Base-by-base conservation (phyloP, 2,888 invertebrate genomes). In the Ectobius pallidus region DNA sequence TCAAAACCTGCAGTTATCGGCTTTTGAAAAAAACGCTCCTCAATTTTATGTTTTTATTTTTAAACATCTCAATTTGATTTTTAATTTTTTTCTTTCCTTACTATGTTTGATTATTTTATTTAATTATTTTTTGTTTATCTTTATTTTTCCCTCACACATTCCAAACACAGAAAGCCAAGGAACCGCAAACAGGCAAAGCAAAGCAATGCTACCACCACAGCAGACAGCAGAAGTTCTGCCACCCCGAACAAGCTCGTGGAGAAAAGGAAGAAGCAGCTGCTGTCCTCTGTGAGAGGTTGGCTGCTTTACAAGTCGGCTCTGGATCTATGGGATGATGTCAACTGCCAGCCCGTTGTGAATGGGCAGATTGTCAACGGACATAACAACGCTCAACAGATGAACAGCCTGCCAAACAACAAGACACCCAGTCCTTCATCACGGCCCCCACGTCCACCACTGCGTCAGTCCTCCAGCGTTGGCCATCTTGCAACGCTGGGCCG, bases 401-500 rank as follows among this genome's bases (percentile, higher is more conserved):
- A 9, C 42, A 72, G 65, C 27, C 25, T 42, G 65, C 69, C 61
- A 49, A 71, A 65, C 49, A 73, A 70, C 20, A 75, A 77, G 69
- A 46, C 72, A 69, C 44, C 70, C 65, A 52, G 75, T 11, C 25
- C 65, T 6, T 25, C 34, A 1, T 18, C 71, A 20, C 9, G 32
- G 3, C 20, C 22, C 11, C 27, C 69, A 30, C 61, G 61, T n/a
- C 69, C 71, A 11, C 73, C 71, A 3, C 18, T 70, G 44, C 69
- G 73, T 1, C 76, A 73, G 67, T 73, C 78, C 0, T 78, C 79
- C 0, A 78, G 78, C 55, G 77, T 80, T 80, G 74, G 84, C 79
- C 75, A 81, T 79, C 75, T 81, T 78, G 73, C 82, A 80, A 79
- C 89, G 86, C 78, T 82, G 86, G 77, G 88, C 89, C 0, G 88